Evolutionary conservation across 2,113 vertebrate species (phyloP).

Genomic region (Sula dactylatra): DNA sequence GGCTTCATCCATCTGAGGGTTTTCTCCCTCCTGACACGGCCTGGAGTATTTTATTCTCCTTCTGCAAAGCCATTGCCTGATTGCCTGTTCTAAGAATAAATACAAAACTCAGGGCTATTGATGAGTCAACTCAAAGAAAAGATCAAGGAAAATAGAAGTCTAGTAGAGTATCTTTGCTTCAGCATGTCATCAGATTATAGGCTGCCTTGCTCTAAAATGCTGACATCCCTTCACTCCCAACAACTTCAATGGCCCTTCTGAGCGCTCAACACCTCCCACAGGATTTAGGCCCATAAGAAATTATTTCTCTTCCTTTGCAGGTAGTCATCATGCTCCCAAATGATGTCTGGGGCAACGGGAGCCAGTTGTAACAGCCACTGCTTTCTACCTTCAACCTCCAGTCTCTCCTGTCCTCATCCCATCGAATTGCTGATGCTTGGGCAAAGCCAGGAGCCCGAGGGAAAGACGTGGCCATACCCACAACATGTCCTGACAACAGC

Average conservation of each 20-base stretch:
- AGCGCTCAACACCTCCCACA: fast-evolving
- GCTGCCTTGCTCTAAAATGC: neutral
- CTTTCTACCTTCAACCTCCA: neutral
- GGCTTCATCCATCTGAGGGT: neutral
- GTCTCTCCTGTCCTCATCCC: fast-evolving
- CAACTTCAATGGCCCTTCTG: neutral
- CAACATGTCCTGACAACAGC: fast-evolving
- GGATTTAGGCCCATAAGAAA: neutral
- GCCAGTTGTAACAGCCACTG: neutral
- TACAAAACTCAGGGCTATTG: neutral
- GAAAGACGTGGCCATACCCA: neutral
- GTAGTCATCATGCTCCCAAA: neutral
- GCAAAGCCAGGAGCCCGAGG: neutral
- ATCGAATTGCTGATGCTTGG: neutral
- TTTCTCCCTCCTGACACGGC: neutral
- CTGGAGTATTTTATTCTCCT: neutral
- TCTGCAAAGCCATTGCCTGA: neutral
- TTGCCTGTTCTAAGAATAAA: neutral
- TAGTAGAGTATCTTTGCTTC: neutral
- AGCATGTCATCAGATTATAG: neutral
- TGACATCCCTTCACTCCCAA: neutral
- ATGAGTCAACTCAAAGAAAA: neutral
- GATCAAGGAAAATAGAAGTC: neutral
- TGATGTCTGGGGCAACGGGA: neutral
- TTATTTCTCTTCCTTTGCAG: neutral